phyloP scores from a whole-genome alignment of 2,888 invertebrate species.

The Punctoribates punctum region DNA sequence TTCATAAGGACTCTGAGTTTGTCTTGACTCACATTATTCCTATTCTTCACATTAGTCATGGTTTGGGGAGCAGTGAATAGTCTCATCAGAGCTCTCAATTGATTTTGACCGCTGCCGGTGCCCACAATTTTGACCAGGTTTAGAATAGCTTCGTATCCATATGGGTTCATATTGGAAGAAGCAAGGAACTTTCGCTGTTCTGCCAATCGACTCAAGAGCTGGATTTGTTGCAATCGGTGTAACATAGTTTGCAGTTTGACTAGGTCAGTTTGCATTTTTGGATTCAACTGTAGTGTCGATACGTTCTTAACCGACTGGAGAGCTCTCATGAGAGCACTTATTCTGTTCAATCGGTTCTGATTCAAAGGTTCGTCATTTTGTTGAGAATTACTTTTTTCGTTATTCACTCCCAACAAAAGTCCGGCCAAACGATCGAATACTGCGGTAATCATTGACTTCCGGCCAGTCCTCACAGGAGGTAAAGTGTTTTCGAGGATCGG shows the following conservation, averaged over 20 bases:
- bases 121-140: conserved; percentile 25
- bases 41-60: not conserved
- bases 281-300: not conserved
- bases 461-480: not conserved
- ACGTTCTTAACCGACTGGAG: not conserved
- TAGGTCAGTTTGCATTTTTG: not conserved
- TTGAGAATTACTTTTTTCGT: not conserved
- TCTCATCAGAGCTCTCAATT: not conserved
- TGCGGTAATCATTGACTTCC: not conserved
- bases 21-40: conserved; percentile 30
- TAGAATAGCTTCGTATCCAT: conserved; percentile 4
- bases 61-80: not conserved
- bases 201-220: not conserved
- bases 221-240: not conserved
- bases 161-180: conserved; percentile 9
- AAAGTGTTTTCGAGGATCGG: not conserved
- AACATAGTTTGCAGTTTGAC: conserved; percentile 13
- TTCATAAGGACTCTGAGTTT: not conserved
- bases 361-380: conserved; percentile 25
- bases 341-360: not conserved
- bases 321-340: conserved; percentile 13
- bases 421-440: conserved; percentile 21
- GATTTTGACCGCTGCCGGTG: conserved; percentile 12
- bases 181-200: not conserved
- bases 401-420: conserved; percentile 24